These are phyloP conservation scores for Proterorhinus semilunaris DNA, from an alignment of 2,113 vertebrate genomes.

Conservation along the genomic window DNA sequence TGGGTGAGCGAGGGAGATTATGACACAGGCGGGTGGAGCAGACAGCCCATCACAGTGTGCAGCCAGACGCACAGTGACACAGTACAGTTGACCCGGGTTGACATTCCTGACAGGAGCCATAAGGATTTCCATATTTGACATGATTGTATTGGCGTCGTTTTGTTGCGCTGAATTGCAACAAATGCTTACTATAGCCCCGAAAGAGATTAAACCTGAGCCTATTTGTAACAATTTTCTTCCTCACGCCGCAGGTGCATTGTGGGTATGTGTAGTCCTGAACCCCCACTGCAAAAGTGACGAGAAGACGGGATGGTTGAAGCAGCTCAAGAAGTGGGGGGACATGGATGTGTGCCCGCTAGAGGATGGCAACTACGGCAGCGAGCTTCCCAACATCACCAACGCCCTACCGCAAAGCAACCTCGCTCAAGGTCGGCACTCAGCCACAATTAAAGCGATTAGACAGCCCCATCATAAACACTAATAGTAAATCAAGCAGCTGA, in stretches of 20 bases:
- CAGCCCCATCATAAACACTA: not conserved
- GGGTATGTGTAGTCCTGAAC: conserved; percentile 98
- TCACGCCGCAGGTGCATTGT: conserved; percentile 85
- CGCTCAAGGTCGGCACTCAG: conserved; percentile 82
- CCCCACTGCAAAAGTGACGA: conserved; percentile 97
- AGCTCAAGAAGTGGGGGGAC: conserved; percentile 94
- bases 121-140: conserved; percentile 1
- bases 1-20: conserved; percentile 52
- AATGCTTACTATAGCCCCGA: not conserved
- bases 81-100: not conserved
- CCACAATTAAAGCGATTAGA: conserved; percentile 6
- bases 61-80: conserved; percentile 19
- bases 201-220: not conserved
- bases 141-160: not conserved
- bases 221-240: conserved; percentile 5
- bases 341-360: conserved; percentile 96
- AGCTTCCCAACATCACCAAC: conserved; percentile 96
- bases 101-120: not conserved
- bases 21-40: conserved; percentile 54
- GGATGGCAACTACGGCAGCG: conserved; percentile 96
- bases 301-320: conserved; percentile 92
- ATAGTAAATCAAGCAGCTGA: not conserved
- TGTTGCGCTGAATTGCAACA: not conserved
- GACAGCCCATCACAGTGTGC: conserved; percentile 32
- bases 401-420: conserved; percentile 91